Conservation (phyloP, 2,797 vertebrate genomes). For the Orestias chungarensis region DNA sequence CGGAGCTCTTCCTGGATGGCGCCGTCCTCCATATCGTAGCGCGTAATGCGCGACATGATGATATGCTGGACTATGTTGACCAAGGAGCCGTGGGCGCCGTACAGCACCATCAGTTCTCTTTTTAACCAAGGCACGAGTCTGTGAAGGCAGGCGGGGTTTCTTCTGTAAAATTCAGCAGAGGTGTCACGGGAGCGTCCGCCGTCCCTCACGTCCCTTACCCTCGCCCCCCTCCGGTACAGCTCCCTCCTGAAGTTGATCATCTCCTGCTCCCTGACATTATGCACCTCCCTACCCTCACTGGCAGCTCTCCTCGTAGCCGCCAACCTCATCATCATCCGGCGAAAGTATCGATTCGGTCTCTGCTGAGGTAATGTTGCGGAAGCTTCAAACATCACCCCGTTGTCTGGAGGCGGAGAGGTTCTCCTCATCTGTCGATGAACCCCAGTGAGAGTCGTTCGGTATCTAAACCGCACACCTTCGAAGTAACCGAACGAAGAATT, state of each 20-base stretch:
- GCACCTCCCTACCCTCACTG: conserved; percentile 80
- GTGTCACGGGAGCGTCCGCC: conserved; percentile 89
- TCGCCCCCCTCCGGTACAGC: conserved; percentile 87
- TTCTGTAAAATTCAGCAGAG: conserved; percentile 89
- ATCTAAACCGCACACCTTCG: conserved; percentile 86
- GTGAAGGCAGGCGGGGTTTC: conserved; percentile 93
- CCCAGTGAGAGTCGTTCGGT: conserved; percentile 88
- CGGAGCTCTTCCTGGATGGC: conserved; percentile 87
- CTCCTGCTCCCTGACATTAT: conserved; percentile 85
- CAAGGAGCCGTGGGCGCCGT: conserved; percentile 88
- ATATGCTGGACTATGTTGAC: conserved; percentile 93
- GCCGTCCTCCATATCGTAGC: conserved; percentile 87
- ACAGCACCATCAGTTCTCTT: conserved; percentile 89
- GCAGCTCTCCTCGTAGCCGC: conserved; percentile 81
- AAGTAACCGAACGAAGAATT: conserved; percentile 85
- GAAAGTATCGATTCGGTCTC: conserved; percentile 77
- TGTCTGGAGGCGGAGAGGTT: conserved; percentile 82
- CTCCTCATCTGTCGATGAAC: conserved; percentile 75
- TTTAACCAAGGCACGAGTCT: conserved; percentile 92
- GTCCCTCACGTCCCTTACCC: conserved; percentile 86
- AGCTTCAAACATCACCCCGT: conserved; percentile 87
- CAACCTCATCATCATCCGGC: conserved; percentile 83
- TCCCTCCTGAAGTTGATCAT: conserved; percentile 90
- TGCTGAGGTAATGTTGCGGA: conserved; percentile 55
- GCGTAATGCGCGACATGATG: conserved; percentile 91